Conservation (phyloP, 64 coral and sea anemone species). For the Acropora yongei region DNA sequence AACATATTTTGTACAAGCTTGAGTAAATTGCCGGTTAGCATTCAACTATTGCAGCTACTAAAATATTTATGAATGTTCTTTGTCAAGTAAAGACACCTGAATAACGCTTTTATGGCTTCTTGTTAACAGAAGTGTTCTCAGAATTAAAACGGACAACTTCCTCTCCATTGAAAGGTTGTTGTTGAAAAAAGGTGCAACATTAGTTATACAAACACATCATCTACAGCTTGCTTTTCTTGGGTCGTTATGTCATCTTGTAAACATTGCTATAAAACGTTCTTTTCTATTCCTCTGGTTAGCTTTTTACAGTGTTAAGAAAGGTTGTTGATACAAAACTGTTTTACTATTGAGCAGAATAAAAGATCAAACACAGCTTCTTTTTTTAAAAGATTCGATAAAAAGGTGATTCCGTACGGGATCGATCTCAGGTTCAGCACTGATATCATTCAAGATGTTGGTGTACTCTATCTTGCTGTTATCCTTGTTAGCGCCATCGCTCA, state of each 20-base stretch:
- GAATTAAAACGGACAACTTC: no score
- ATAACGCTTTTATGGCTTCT: no score
- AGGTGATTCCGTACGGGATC: no score
- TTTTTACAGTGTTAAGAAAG: background rate
- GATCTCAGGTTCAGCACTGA: background rate
- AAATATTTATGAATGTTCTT: no score
- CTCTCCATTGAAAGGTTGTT: no score
- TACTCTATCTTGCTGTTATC: background rate
- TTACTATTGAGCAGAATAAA: background rate
- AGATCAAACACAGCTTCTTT: background rate
- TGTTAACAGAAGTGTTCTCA: no score
- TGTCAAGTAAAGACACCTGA: no score
- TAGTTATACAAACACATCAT: background rate
- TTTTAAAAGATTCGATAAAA: background rate
- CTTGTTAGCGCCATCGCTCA: background rate
- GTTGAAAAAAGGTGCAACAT: no score
- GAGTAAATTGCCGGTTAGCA: no score
- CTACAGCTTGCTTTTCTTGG: background rate
- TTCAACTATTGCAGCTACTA: no score
- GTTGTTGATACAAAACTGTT: background rate
- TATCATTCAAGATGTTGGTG: background rate
- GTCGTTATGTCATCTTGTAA: no score
- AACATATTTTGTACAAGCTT: no score
- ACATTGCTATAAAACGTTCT: background rate
- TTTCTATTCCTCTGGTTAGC: background rate